phyloP scores from a whole-genome alignment of 2,113 vertebrate species.

The Picathartes gymnocephalus region DNA sequence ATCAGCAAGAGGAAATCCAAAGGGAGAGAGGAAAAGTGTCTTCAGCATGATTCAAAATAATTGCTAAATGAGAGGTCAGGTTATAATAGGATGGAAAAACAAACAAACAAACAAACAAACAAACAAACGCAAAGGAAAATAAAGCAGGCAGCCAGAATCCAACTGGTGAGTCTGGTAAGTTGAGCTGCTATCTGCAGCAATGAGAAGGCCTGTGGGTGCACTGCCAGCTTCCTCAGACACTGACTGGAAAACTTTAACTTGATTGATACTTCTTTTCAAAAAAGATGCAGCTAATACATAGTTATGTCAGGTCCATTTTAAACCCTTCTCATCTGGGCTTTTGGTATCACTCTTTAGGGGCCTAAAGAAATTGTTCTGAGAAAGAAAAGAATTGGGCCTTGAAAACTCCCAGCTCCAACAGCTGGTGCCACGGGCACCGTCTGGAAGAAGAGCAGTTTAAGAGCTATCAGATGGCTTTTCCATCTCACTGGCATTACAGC shows the following conservation, averaged over 20 bases:
- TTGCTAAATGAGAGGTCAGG: neutral
- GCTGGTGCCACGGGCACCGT: neutral
- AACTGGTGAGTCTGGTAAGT: neutral
- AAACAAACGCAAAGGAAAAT: neutral
- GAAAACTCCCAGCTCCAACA: neutral
- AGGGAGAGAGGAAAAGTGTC: neutral
- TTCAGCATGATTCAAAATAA: neutral
- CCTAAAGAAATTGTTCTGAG: neutral
- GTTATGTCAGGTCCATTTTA: neutral
- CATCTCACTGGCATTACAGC: neutral
- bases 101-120: neutral
- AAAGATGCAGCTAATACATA: neutral
- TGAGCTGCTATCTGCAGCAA: neutral
- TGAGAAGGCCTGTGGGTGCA: neutral
- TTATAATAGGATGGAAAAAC: neutral
- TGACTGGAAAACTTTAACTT: neutral
- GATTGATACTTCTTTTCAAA: neutral
- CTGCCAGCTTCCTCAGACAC: neutral
- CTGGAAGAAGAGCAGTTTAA: neutral
- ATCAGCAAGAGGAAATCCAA: neutral
- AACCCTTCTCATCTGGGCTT: neutral
- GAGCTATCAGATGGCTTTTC: neutral
- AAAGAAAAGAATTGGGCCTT: neutral
- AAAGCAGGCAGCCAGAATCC: neutral
- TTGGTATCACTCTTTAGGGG: neutral